Conservation (phyloP, 2,113 vertebrate species). For the Eulemur macaco region DNA sequence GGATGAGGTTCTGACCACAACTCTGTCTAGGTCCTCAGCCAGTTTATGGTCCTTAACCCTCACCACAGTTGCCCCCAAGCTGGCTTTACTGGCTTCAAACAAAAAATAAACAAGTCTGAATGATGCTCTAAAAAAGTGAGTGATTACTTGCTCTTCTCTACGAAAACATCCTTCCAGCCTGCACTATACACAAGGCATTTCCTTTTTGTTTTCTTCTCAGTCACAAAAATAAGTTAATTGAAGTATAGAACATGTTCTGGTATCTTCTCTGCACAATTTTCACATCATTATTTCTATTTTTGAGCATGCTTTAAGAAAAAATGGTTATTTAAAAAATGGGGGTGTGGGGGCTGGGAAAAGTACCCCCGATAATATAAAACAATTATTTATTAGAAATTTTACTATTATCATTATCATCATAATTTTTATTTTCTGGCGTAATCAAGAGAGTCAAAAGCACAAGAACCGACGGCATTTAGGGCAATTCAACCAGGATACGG, state of each 20-base stretch:
- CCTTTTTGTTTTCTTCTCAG: not conserved
- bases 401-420: not conserved
- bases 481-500: slow-evolving; percentile 75
- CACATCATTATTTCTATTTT: slow-evolving; percentile 55
- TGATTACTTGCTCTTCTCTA: not conserved
- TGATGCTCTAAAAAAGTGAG: not conserved
- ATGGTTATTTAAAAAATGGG: not conserved
- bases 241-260: not conserved
- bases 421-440: slow-evolving; percentile 45
- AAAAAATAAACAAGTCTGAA: not conserved
- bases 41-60: not conserved
- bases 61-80: too few relatives aligned
- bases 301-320: not conserved
- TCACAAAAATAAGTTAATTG: slow-evolving; percentile 28
- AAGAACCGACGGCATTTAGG: slow-evolving; percentile 35
- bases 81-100: slow-evolving; percentile 68
- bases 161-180: not conserved
- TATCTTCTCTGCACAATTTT: slow-evolving; percentile 19
- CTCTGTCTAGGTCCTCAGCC: not conserved
- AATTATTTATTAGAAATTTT: not conserved
- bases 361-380: not conserved
- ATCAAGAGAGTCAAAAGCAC: not conserved
- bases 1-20: not conserved
- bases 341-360: not conserved
- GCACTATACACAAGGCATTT: not conserved